phyloP scores from a whole-genome alignment of 1,140 invertebrate genomes.

The Rhagoletis zephyria region DNA sequence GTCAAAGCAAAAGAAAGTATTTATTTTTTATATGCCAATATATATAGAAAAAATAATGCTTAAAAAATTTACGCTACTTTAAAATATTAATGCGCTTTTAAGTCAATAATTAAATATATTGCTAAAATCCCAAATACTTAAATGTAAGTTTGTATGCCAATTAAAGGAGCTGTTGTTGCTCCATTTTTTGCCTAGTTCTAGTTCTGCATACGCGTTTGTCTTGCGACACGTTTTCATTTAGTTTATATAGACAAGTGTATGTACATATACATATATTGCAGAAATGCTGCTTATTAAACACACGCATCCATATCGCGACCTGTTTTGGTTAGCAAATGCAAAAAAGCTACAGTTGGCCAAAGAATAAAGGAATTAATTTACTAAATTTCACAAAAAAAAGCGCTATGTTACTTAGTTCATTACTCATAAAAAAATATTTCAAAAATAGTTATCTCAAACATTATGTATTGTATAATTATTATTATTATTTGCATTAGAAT shows the following conservation, averaged over 20 bases:
- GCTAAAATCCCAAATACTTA: background rate
- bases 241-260: too few species aligned
- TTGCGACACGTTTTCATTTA: background rate
- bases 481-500: background rate
- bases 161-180: background rate
- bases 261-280: background rate
- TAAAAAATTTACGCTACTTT: background rate
- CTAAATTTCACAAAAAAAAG: conserved; percentile 28
- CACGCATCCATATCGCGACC: too few species aligned
- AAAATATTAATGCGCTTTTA: conserved; percentile 18
- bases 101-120: background rate
- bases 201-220: conserved; percentile 12
- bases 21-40: too few species aligned
- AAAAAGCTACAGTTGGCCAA: background rate
- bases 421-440: background rate
- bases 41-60: background rate
- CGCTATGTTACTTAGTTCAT: conserved; percentile 1
- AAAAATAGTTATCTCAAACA: background rate
- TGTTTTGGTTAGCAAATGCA: too few species aligned
- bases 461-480: too few species aligned
- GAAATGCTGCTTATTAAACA: background rate
- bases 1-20: background rate
- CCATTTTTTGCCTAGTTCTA: background rate
- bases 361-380: background rate
- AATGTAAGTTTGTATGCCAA: background rate